Evolutionary conservation across 2,113 vertebrate species (phyloP).

Genomic region (Orcinus orca): DNA sequence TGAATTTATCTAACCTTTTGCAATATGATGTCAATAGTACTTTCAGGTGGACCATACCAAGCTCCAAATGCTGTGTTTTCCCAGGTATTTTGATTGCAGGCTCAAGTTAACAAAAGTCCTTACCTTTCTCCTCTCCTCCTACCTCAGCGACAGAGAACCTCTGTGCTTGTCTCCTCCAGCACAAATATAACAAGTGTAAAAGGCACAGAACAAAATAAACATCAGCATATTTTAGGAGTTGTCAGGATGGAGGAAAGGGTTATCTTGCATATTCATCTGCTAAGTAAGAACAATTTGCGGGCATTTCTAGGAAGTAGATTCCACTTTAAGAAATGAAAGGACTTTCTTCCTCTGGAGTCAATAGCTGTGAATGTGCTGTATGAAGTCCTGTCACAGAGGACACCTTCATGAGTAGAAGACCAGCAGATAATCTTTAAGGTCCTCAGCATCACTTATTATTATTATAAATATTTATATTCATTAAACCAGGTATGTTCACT

Average conservation of each 20-base stretch:
- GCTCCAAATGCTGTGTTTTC: not conserved
- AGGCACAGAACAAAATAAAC: not conserved
- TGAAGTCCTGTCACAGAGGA: not conserved
- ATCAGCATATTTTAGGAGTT: not conserved
- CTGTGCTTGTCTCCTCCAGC: not conserved
- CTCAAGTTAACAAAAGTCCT: not conserved
- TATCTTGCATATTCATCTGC: not conserved
- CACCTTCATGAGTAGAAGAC: not conserved
- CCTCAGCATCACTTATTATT: not conserved
- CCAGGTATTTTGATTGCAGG: not conserved
- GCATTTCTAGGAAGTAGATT: not conserved
- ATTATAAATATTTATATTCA: not conserved
- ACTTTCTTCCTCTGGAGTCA: not conserved
- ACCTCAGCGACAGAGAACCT: not conserved
- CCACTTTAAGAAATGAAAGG: not conserved
- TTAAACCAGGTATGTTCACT: not conserved
- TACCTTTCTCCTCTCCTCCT: not conserved
- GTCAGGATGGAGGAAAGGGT: not conserved
- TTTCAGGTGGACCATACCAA: not conserved
- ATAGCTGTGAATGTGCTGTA: rapidly evolving
- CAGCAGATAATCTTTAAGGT: not conserved
- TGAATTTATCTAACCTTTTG: not conserved
- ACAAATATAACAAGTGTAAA: not conserved
- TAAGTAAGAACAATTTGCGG: not conserved
- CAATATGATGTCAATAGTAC: not conserved